Percentiles rank a stretch among this genome's conserved stretches.
Conservation (phyloP, 2,888 invertebrate genomes). For the Ophion costatus region DNA sequence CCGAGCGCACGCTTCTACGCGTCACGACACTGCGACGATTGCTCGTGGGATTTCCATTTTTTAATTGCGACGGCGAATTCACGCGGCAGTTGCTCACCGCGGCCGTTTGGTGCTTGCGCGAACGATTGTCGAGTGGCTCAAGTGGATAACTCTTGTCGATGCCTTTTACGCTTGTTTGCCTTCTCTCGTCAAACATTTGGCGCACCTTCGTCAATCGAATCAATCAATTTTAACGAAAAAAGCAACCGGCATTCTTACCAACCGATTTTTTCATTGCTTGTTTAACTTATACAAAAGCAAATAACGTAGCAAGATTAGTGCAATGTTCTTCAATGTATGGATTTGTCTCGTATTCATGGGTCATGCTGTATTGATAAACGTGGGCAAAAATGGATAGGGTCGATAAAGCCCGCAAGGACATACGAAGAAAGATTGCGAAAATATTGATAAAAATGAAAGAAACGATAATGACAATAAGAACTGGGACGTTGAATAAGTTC, state of each 20-base stretch:
- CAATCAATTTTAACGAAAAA: neutral
- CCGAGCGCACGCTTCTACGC: constrained; percentile 80
- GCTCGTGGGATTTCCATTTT: constrained; percentile 82
- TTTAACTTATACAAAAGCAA: no score
- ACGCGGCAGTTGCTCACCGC: constrained; percentile 70
- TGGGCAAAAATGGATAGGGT: no score
- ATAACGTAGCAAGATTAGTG: no score
- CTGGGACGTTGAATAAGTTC: no score
- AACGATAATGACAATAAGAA: no score
- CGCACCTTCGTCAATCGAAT: constrained; percentile 86
- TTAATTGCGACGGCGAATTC: constrained; percentile 72
- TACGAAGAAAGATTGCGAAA: no score
- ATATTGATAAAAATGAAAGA: no score
- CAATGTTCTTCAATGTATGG: no score
- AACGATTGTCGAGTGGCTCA: constrained; percentile 88
- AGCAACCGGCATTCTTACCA: neutral
- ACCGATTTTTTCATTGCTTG: no score
- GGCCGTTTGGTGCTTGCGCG: constrained; percentile 77
- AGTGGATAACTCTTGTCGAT: constrained; percentile 93
- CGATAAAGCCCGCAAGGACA: no score
- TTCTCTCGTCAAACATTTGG: constrained; percentile 94
- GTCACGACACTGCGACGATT: constrained; percentile 79
- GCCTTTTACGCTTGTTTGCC: constrained; percentile 87
- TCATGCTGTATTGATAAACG: no score
- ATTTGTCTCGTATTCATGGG: no score